Base-by-base conservation (phyloP, 2,888 invertebrate species). In the Germaria angustata region DNA sequence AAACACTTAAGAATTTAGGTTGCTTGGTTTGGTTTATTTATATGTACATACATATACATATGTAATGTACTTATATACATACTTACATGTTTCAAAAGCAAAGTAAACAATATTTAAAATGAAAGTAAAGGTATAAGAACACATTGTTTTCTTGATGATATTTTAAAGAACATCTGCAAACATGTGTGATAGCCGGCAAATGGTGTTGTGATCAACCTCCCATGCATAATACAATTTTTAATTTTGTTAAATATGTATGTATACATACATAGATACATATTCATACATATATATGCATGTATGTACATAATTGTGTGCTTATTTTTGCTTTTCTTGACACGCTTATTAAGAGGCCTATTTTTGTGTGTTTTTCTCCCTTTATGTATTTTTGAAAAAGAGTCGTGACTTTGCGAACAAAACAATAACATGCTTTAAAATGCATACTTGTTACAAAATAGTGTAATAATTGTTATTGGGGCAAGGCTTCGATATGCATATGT, bases 1-100 rank as follows among this genome's bases (percentile, higher is more conserved):
- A 82, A 79, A 61, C 79, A 82, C 82, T 82, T 82, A 79, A 79
- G 75, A 71, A 82, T 79, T 71, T 71, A 76, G 82, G 75, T 82
- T 79, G 66, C 71, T 73, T 51, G 34, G 17, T 65, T 59, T 73
- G 53, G 55, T 41, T 22, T 63, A 53, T 36, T 34, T 53, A 53
- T 53, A 4, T 20, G 0, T 2, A 11, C 7, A 20, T 5, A 13
- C 9, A 36, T 36, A 36, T 9, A 36, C 36, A 9, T 11, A n/a
- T n/a, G n/a, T 6, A 9, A 5, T 36, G 2, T 13, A 39, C 13
- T 6, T 28, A 2, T 39, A 7, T 8, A 11, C 9, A n/a, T 39
- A 2, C 11, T 36, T 11, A 4, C 8, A 39, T 39, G 28, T 49
- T 13, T 36, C 6, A 9, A 32, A 17, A 8, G n/a, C 6, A 4